Evolutionary conservation across 2,888 invertebrate species (phyloP).

Genomic region (Rotaria macrura): DNA sequence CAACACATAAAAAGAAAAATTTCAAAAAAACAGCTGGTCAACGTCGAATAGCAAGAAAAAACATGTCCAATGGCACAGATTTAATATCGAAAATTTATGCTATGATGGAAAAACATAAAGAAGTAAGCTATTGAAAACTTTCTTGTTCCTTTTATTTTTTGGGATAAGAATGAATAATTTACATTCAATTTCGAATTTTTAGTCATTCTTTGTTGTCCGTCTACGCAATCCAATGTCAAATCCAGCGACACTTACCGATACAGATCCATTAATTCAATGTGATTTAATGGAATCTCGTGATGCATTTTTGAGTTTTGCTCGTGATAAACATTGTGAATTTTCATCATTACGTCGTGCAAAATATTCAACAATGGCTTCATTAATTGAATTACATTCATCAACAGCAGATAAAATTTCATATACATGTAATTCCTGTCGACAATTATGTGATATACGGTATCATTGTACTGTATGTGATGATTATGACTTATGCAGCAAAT

Average conservation of each 20-base stretch:
- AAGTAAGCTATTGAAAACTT: slow-evolving; percentile 55
- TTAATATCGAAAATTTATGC: slow-evolving; percentile 42
- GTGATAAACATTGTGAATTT: slow-evolving; percentile 97
- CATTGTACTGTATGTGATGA: slow-evolving; percentile 95
- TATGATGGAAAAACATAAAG: slow-evolving; percentile 99
- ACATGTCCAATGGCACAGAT: slow-evolving; percentile 24
- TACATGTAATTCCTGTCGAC: slow-evolving; percentile 92
- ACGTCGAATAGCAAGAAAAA: slow-evolving; percentile 26
- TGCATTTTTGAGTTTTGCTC: slow-evolving; percentile 89
- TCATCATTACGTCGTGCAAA: slow-evolving; percentile 83
- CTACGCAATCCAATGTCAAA: slow-evolving; percentile 60
- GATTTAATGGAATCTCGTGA: slow-evolving; percentile 99
- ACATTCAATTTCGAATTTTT: not conserved
- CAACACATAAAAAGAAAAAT: slow-evolving; percentile 82
- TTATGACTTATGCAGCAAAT: slow-evolving; percentile 88
- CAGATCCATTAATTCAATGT: slow-evolving; percentile 77
- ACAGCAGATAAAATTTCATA: slow-evolving; percentile 94
- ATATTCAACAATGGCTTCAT: slow-evolving; percentile 88
- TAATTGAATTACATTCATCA: slow-evolving; percentile 96
- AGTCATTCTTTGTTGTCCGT: slow-evolving; percentile 15
- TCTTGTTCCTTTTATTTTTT: too few species aligned
- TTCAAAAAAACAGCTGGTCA: slow-evolving; percentile 72
- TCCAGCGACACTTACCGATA: slow-evolving; percentile 79
- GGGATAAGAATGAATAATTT: not conserved
- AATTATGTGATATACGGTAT: slow-evolving; percentile 85